phyloP scores from a whole-genome alignment of 2,797 vertebrate species.

The Lacerta agilis region DNA sequence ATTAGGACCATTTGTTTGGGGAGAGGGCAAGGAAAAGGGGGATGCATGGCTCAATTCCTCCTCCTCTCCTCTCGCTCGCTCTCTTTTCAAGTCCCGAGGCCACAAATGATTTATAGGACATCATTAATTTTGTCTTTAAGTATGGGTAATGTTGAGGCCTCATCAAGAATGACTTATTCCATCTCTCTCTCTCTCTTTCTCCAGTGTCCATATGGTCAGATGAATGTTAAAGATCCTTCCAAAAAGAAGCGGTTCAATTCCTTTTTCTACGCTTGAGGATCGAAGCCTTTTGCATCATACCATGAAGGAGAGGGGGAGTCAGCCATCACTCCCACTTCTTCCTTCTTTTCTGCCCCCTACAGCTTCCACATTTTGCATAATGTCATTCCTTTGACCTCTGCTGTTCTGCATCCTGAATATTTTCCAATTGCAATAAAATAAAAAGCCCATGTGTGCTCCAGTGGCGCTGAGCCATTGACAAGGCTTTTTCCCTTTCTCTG shows the following conservation, averaged over 20 bases:
- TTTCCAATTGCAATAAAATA: not conserved
- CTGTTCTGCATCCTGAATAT: slow-evolving; percentile 12
- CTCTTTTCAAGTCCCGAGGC: slow-evolving; percentile 60
- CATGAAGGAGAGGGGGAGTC: not conserved
- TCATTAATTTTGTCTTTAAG: slow-evolving; percentile 67
- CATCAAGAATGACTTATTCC: slow-evolving; percentile 65
- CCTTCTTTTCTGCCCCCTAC: not conserved
- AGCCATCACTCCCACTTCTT: not conserved
- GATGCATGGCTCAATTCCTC: slow-evolving; percentile 36
- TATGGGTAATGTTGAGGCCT: slow-evolving; percentile 41
- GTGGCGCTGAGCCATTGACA: slow-evolving; percentile 9
- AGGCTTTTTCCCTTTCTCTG: not conserved
- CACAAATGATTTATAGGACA: slow-evolving; percentile 66
- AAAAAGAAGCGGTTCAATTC: slow-evolving; percentile 85
- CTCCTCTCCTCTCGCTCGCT: slow-evolving; percentile 43
- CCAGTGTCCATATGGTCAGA: slow-evolving; percentile 89
- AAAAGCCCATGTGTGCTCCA: not conserved
- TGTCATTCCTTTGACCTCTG: not conserved
- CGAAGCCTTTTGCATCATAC: slow-evolving; percentile 9
- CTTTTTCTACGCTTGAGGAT: slow-evolving; percentile 79
- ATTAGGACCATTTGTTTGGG: slow-evolving; percentile 73
- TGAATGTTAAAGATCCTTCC: slow-evolving; percentile 84
- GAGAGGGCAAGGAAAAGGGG: not conserved
- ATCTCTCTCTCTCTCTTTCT: slow-evolving; percentile 68
- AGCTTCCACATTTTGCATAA: not conserved